Evolutionary conservation across 2,888 invertebrate genomes (phyloP).

Genomic region (Rhyacophila evoluta): DNA sequence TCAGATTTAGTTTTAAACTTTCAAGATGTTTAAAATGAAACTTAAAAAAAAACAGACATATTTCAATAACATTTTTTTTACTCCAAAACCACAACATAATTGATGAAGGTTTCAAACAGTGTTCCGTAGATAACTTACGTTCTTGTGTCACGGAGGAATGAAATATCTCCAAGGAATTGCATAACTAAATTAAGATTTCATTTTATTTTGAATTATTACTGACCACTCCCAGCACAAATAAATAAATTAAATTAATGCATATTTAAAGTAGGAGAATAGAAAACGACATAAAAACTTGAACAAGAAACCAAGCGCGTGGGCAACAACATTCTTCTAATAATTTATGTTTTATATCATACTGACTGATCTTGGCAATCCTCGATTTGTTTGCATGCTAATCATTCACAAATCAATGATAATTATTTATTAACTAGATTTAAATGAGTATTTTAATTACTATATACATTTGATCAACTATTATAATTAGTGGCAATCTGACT

Average conservation of each 20-base stretch:
- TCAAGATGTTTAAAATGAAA: too few relatives aligned
- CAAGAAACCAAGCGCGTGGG: background rate
- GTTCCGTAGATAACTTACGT: too few relatives aligned
- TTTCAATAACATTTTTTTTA: too few relatives aligned
- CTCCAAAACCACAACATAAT: too few relatives aligned
- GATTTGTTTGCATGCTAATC: slow-evolving; percentile 18
- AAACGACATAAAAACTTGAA: slow-evolving; percentile 19
- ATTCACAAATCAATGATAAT: background rate
- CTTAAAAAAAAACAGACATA: too few relatives aligned
- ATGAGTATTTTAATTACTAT: too few relatives aligned
- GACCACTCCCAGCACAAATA: background rate
- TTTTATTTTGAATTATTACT: background rate
- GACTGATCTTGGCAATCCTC: slow-evolving; percentile 1
- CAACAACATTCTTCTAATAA: background rate
- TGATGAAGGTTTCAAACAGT: too few relatives aligned
- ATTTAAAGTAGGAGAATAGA: background rate
- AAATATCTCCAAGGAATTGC: background rate
- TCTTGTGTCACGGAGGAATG: too few relatives aligned
- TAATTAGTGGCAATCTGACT: too few relatives aligned
- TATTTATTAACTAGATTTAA: too few relatives aligned
- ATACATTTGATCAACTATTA: too few relatives aligned
- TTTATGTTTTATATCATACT: slow-evolving; percentile 8
- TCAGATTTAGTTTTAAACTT: too few relatives aligned
- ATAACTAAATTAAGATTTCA: background rate
- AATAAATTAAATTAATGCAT: background rate